Conservation (phyloP, 1,140 invertebrate species). For the Anadara kagoshimensis region DNA sequence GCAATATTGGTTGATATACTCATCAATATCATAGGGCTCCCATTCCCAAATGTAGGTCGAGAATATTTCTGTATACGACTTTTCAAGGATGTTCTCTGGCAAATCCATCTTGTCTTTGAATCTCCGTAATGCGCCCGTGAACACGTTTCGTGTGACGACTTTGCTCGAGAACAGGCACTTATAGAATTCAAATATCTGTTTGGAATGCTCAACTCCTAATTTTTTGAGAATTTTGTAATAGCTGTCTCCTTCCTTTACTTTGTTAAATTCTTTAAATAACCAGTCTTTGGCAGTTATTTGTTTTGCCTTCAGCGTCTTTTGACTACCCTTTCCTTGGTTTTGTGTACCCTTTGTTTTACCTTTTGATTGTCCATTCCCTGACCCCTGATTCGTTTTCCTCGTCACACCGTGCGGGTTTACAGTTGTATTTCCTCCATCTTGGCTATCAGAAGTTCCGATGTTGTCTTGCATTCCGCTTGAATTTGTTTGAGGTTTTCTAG, state of each 20-base stretch:
- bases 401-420: too few relatives aligned
- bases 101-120: conserved; percentile 22
- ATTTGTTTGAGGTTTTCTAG: too few relatives aligned
- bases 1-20: conserved; percentile 30
- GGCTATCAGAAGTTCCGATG: too few relatives aligned
- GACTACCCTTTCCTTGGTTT: too few relatives aligned
- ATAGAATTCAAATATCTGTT: conserved; percentile 18
- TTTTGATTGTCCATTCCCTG: too few relatives aligned
- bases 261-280: too few relatives aligned
- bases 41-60: conserved; percentile 25
- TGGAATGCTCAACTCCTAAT: background rate
- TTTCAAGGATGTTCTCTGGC: conserved; percentile 11
- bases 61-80: conserved; percentile 12
- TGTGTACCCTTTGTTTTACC: too few relatives aligned
- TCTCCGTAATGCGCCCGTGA: conserved; percentile 25
- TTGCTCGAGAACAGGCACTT: conserved; percentile 14
- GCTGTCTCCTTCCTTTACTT: background rate
- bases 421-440: too few relatives aligned
- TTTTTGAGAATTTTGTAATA: background rate
- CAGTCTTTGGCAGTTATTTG: too few relatives aligned
- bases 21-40: conserved; percentile 41
- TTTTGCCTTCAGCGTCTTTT: too few relatives aligned
- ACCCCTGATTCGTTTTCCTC: too few relatives aligned
- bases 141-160: conserved; percentile 22
- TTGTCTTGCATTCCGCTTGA: too few relatives aligned